Evolutionary conservation across 2,888 invertebrate species (phyloP).

Genomic region (Toxonevra muliebris): DNA sequence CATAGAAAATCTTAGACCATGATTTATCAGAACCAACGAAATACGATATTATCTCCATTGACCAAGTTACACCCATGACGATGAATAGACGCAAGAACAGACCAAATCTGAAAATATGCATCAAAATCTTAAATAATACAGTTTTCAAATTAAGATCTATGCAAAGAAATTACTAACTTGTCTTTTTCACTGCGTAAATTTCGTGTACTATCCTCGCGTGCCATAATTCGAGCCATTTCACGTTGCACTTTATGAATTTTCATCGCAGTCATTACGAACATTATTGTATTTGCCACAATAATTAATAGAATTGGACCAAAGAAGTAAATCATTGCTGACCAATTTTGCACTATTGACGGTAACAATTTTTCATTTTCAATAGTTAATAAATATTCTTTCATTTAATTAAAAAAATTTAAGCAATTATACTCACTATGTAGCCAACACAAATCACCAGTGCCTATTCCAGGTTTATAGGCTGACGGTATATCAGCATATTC

Average conservation of each 20-base stretch:
- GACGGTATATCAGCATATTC: constrained; percentile 47
- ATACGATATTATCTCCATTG: constrained; percentile 81
- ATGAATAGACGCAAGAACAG: constrained; percentile 82
- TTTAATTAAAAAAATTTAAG: background rate
- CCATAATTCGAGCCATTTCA: constrained; percentile 61
- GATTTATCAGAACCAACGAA: constrained; percentile 66
- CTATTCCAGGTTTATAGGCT: constrained; percentile 68
- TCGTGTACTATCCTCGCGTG: constrained; percentile 58
- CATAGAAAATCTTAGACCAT: constrained; percentile 58
- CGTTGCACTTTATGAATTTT: constrained; percentile 61
- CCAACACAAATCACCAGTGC: constrained; percentile 68
- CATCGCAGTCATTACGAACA: constrained; percentile 61
- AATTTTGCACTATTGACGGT: constrained; percentile 49
- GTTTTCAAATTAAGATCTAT: background rate
- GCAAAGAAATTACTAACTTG: constrained; percentile 47
- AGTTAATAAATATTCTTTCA: background rate
- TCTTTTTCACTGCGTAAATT: constrained; percentile 62
- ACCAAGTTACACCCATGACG: constrained; percentile 89
- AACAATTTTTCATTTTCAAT: background rate
- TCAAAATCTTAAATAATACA: background rate
- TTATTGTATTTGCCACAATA: constrained; percentile 57
- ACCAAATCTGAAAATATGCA: constrained; percentile 70
- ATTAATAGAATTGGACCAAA: constrained; percentile 58
- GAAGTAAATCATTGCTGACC: constrained; percentile 61
- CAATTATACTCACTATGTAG: constrained; percentile 65